Evolutionary conservation across 1,140 invertebrate genomes (phyloP).

Genomic region (Ostrea denselamellosa): DNA sequence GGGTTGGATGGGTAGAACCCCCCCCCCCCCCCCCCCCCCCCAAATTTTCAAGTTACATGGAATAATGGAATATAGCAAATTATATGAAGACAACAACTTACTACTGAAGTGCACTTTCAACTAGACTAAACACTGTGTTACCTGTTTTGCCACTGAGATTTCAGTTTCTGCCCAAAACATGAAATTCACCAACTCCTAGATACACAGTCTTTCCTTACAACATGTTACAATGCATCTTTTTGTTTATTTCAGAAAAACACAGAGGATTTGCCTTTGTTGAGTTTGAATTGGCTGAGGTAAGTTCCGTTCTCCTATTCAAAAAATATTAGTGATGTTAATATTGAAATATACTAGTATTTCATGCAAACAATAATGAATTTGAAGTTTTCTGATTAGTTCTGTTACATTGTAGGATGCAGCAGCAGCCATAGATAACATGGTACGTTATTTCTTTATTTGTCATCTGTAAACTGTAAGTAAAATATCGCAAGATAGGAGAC

Average conservation of each 20-base stretch:
- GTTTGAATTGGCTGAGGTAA: constrained; percentile 88
- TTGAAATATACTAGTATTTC: neutral
- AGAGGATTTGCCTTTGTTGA: constrained; percentile 99
- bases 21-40: too few species aligned
- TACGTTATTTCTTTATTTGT: constrained; percentile 77
- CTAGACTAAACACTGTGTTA: too few species aligned
- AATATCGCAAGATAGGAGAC: too few species aligned
- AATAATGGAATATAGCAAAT: too few species aligned
- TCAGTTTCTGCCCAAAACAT: too few species aligned
- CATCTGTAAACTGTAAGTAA: too few species aligned
- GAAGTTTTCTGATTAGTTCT: neutral
- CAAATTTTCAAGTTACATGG: too few species aligned
- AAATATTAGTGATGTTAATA: neutral
- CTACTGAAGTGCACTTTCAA: too few species aligned
- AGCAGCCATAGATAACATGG: constrained; percentile 99
- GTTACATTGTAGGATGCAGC: constrained; percentile 89
- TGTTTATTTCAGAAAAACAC: constrained; percentile 88
- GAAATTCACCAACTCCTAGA: too few species aligned
- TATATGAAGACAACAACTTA: too few species aligned
- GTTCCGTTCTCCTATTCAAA: neutral
- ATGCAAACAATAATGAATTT: neutral
- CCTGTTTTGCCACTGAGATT: too few species aligned
- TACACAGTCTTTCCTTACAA: neutral
- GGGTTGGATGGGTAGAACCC: too few species aligned
- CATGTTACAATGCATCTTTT: constrained; percentile 1